Percentiles rank a stretch among this genome's conserved stretches.
These are phyloP conservation scores for Saccostrea glomerata DNA, from an alignment of 1,140 invertebrate genomes.

Conservation along the genomic window DNA sequence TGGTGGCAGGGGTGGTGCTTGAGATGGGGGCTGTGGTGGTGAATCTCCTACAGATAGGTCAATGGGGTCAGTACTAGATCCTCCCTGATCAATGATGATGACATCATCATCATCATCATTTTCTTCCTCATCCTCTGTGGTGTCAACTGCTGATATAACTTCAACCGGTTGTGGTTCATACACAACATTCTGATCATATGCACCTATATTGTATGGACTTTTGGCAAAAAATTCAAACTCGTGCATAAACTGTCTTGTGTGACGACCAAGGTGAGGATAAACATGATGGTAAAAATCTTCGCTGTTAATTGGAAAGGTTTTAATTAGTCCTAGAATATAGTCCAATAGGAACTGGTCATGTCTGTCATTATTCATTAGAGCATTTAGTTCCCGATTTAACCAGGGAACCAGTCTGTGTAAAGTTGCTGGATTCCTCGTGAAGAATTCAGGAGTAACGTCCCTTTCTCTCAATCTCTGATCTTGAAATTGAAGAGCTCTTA, in stretches of 20 bases:
- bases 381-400: slow-evolving; percentile 91
- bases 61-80: slow-evolving; percentile 12
- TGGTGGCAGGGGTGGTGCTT: slow-evolving; percentile 23
- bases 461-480: slow-evolving; percentile 58
- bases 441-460: slow-evolving; percentile 84
- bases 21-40: slow-evolving; percentile 4
- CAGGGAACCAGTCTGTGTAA: slow-evolving; percentile 90
- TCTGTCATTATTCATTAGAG: slow-evolving; percentile 82
- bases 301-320: slow-evolving; percentile 86
- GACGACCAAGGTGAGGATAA: slow-evolving; percentile 75
- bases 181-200: slow-evolving; percentile 80
- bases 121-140: slow-evolving; percentile 53
- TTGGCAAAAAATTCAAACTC: slow-evolving; percentile 92
- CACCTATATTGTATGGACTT: slow-evolving; percentile 90
- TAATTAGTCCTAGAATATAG: slow-evolving; percentile 86
- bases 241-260: slow-evolving; percentile 88
- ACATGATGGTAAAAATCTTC: slow-evolving; percentile 84
- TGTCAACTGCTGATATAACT: slow-evolving; percentile 58
- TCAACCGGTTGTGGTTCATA: slow-evolving; percentile 69
- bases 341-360: slow-evolving; percentile 84
- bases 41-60: slow-evolving; percentile 27
- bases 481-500: slow-evolving; percentile 84
- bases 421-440: slow-evolving; percentile 87
- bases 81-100: slow-evolving; percentile 53
- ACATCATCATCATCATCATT: slow-evolving; percentile 63